phyloP scores from a whole-genome alignment of 2,113 vertebrate genomes.

The Grallaria varia region DNA sequence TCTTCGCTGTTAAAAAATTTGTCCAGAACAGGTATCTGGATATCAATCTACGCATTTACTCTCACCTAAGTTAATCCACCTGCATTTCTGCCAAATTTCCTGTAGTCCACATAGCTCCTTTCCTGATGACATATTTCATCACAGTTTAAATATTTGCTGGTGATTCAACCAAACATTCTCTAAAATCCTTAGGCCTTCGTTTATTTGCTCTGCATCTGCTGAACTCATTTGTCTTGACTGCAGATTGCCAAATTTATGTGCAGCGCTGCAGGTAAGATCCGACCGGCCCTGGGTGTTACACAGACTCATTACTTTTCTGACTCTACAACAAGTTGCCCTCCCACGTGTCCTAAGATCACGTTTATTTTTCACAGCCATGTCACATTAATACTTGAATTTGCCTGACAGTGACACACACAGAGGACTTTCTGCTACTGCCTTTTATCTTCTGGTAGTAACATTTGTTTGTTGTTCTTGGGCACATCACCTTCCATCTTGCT shows the following conservation, averaged over 20 bases:
- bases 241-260: background rate
- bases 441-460: background rate
- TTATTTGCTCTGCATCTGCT: background rate
- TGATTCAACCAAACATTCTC: background rate
- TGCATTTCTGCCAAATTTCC: background rate
- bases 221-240: background rate
- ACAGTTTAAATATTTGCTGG: background rate
- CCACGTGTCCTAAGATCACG: background rate
- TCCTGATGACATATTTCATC: background rate
- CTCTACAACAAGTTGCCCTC: background rate
- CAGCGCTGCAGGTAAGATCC: background rate
- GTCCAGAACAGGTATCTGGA: background rate
- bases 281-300: background rate
- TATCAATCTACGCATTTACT: background rate
- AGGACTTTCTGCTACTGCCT: background rate
- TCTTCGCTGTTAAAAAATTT: background rate
- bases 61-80: background rate
- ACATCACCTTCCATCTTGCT: background rate
- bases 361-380: background rate
- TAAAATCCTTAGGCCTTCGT: background rate
- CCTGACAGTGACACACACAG: background rate
- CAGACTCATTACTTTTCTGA: background rate
- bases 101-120: background rate
- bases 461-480: background rate
- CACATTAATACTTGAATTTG: background rate